Percentiles rank a stretch among this genome's conserved stretches.
phyloP scores from a whole-genome alignment of 2,888 invertebrate species.

The Lepidonotus clava region DNA sequence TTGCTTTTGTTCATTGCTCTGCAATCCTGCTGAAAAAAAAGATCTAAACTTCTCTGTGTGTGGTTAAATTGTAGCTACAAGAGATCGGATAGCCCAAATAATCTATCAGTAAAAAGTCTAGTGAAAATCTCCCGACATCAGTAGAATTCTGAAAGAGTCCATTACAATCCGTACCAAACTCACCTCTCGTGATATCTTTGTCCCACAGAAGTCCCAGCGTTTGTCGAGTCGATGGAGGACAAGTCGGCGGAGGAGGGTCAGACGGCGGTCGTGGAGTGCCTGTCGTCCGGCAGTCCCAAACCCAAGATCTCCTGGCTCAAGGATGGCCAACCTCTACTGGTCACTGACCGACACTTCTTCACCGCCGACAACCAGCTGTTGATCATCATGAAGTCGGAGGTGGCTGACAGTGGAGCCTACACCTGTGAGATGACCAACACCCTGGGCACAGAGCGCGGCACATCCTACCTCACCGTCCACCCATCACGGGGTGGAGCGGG shows the following conservation, averaged over 20 bases:
- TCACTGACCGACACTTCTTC: conserved; percentile 91
- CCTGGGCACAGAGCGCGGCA: conserved; percentile 88
- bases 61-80: too few species aligned
- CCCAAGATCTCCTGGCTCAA: conserved; percentile 91
- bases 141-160: too few species aligned
- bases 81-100: too few species aligned
- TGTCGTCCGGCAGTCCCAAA: conserved; percentile 91
- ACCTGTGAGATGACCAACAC: conserved; percentile 94
- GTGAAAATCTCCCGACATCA: too few species aligned
- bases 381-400: conserved; percentile 90
- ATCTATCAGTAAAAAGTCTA: too few species aligned
- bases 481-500: too few species aligned
- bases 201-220: conserved; percentile 89
- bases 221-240: conserved; percentile 91
- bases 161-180: too few species aligned
- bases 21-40: too few species aligned
- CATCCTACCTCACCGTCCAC: conserved; percentile 86
- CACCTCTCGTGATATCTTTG: too few species aligned
- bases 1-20: too few species aligned
- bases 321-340: conserved; percentile 87
- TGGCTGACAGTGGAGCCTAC: conserved; percentile 91
- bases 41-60: too few species aligned
- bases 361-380: conserved; percentile 93
- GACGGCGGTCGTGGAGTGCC: conserved; percentile 92
- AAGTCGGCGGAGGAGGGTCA: conserved; percentile 91